Evolutionary conservation across 92 coral and sea anemone species (phyloP), one percentile per base, ranked within the genome.

Genomic region (Pocillopora grandis): DNA sequence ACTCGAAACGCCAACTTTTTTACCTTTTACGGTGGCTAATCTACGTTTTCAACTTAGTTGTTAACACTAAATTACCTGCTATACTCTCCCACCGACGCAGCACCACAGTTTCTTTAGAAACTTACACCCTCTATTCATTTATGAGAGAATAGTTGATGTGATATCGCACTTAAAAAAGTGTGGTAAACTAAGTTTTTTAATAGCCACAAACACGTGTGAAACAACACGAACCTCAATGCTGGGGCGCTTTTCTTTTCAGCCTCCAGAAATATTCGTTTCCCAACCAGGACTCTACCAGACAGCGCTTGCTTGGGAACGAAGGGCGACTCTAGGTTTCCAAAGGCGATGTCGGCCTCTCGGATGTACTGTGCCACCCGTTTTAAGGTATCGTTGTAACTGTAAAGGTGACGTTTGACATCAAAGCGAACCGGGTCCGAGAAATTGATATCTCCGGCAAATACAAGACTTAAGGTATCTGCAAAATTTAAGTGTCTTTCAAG

Each of bases 381-480:
- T 36, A 89, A 60, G 71, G 86, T 75, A 81, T 89, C 91, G 69
- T 85, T 85, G 78, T 89, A 89, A 13, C 80, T 73, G 82, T 78
- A 83, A 15, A 62, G 69, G 75, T 76, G 79, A 61, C 65, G 77
- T 8, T 69, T 77, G 71, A 79, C 79, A 75, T 72, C 87, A 58
- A 75, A 74, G 31, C 91, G 81, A 18, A 86, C 86, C 3, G 91
- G 86, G 58, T 87, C 89, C 60, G 81, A 82, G 27, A 89, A 89
- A 66, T 66, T 84, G 71, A 89, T 85, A 61, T 89, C 91, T 31
- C 91, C 91, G n/a, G 82, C 86, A 76, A 89, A 89, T 69, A 85
- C 72, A 48, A 89, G 77, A 20, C 84, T 76, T 27, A 89, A 37
- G 8, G 80, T 62, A 11, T 88, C 91, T 88, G 48, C 37, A 64